These are phyloP conservation scores for Epistrophe grossulariae DNA, from an alignment of 2,888 invertebrate genomes.

Conservation along the genomic window DNA sequence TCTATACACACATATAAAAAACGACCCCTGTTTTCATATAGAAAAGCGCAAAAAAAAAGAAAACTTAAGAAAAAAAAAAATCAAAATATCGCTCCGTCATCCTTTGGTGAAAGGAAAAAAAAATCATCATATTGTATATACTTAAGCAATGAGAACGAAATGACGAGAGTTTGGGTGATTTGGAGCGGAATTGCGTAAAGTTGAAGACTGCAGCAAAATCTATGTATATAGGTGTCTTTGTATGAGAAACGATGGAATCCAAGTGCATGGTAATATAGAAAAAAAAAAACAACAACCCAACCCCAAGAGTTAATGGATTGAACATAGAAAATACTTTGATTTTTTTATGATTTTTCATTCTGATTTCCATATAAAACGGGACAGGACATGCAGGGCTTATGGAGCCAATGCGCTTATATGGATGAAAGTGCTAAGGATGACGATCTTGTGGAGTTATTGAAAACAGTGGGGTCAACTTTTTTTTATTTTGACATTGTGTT, in stretches of 20 bases:
- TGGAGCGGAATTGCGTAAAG: constrained; percentile 35
- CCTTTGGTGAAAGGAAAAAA: constrained; percentile 35
- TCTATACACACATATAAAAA: not conserved
- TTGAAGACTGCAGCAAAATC: not conserved
- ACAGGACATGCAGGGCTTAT: not conserved
- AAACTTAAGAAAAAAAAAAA: not conserved
- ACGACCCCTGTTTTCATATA: constrained; percentile 2
- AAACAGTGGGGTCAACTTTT: not conserved
- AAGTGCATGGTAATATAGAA: constrained; percentile 56
- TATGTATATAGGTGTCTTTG: too few relatives aligned
- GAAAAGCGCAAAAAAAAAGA: not conserved
- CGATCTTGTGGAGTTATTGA: not conserved
- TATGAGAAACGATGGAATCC: constrained; percentile 5
- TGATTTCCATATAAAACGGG: constrained; percentile 26
- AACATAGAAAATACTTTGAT: constrained; percentile 56
- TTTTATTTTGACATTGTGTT: not conserved
- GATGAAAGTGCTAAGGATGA: not conserved
- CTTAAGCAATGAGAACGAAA: constrained; percentile 35
- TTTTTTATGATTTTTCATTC: constrained; percentile 36
- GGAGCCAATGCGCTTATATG: not conserved
- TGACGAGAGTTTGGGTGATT: constrained; percentile 22
- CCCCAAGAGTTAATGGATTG: constrained; percentile 66
- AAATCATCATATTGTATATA: constrained; percentile 49
- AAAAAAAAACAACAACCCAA: constrained; percentile 7
- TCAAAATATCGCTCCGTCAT: constrained; percentile 51